Base-by-base conservation (phyloP, 1,140 invertebrate genomes). In the Bombus waltoni region DNA sequence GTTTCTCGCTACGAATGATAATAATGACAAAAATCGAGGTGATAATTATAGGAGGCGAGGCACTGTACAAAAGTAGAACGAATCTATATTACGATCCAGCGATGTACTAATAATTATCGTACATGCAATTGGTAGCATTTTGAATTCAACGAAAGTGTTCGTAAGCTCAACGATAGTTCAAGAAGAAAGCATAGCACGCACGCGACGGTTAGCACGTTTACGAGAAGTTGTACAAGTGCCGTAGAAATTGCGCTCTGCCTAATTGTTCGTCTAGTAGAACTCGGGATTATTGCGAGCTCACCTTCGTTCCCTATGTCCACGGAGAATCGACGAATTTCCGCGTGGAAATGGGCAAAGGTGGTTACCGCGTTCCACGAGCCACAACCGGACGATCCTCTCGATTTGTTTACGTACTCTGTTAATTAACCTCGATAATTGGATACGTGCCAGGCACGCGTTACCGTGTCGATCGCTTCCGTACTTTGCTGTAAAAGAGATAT, bases 211-310 rank as follows among this genome's bases (percentile, higher is more conserved):
- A 1, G n/a, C 6, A 35, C 42, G 35, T 80, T 70, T 47, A 47
- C 47, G 66, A 38, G 32, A 38, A 65, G n/a, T 25, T 32, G 28
- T 65, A 38, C 25, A 85, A 85, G 77, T 65, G 77, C 42, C 47
- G 71, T 85, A 85, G 89, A 87, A 85, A 92, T 92, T 91, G 92
- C 82, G 88, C 90, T 87, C 86, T 18, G 72, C 47, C 78, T 89
- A 89, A 89, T 89, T 88, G 88, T 75, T 71, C 73, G 62, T 57
- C 68, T 80, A 71, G 22, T 74, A 25, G 78, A 68, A 62, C 47
- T 32, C 74, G 78, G 75, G 87, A 74, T 89, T 87, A 74, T 86
- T 68, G 83, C 74, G 87, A 89, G 88, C 88, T 83, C 88, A 71
- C 87, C 83, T 89, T 57, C 76, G 79, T n/a, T 72, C 38, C 22